Evolutionary conservation across 2,797 vertebrate genomes (phyloP).

Genomic region (Sebastes melanostomus): DNA sequence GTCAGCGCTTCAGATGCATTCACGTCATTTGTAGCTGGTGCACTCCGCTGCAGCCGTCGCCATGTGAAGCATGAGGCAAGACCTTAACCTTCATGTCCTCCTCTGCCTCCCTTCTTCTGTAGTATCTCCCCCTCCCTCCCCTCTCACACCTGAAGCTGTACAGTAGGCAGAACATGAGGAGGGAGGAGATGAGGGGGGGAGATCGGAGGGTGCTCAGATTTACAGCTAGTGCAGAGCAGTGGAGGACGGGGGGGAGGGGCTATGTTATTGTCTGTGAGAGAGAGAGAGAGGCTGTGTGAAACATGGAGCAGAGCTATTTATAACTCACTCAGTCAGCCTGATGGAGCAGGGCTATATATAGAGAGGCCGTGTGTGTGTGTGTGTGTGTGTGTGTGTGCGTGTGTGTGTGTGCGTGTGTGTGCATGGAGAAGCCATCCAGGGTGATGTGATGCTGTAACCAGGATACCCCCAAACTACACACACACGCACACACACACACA

Average conservation of each 20-base stretch:
- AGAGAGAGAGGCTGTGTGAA: constrained; percentile 17
- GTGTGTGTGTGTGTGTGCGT: constrained; percentile 24
- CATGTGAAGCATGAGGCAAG: neutral
- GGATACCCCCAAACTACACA: constrained; percentile 35
- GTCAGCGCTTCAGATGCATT: neutral
- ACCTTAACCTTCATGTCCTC: constrained; percentile 5
- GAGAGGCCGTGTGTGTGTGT: constrained; percentile 54
- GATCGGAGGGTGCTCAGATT: neutral
- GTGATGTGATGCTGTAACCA: constrained; percentile 53
- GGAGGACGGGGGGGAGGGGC: neutral
- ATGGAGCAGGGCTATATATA: constrained; percentile 78
- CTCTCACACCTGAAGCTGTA: constrained; percentile 12
- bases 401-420: neutral
- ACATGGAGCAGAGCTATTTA: constrained; percentile 75
- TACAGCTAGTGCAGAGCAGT: neutral
- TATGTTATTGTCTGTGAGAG: constrained; percentile 21
- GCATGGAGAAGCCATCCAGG: constrained; percentile 47
- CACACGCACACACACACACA: neutral
- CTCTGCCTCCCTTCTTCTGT: neutral
- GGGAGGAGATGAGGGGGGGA: constrained; percentile 3
- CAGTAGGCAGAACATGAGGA: neutral
- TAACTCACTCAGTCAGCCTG: constrained; percentile 68
- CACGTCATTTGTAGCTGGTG: constrained; percentile 13
- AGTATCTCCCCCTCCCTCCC: neutral
- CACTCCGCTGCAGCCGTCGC: neutral